phyloP scores from a whole-genome alignment of 2,888 invertebrate species.

The Limnephilus auricula region DNA sequence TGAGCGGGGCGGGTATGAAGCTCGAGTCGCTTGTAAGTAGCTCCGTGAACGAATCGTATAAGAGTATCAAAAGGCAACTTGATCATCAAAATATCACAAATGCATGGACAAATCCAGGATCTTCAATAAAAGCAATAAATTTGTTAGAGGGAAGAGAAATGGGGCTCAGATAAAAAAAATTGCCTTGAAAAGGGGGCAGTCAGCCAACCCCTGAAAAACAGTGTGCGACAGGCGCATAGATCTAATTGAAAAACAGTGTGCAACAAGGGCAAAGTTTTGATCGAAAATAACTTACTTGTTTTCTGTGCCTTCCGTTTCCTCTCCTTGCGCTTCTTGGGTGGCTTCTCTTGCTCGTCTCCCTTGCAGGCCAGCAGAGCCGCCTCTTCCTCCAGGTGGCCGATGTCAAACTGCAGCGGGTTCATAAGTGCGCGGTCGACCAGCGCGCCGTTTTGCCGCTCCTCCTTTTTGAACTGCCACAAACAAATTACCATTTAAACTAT shows the following conservation, averaged over 20 bases:
- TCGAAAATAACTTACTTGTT: neutral
- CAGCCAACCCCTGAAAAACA: too few species aligned
- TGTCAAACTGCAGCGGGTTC: conserved; percentile 84
- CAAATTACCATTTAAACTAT: neutral
- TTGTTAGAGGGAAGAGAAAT: too few species aligned
- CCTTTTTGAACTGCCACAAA: conserved; percentile 86
- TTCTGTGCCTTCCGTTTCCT: neutral
- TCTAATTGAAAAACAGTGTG: neutral
- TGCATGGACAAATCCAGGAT: neutral
- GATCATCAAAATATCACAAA: too few species aligned
- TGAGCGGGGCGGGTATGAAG: too few species aligned
- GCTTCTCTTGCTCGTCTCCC: conserved; percentile 67
- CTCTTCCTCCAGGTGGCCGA: conserved; percentile 79
- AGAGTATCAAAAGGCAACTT: too few species aligned
- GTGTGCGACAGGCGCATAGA: too few species aligned
- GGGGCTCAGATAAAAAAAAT: too few species aligned
- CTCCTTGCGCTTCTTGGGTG: neutral
- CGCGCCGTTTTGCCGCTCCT: conserved; percentile 86
- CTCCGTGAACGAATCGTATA: too few species aligned
- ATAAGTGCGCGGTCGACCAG: conserved; percentile 87
- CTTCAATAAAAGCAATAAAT: neutral
- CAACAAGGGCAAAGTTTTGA: neutral
- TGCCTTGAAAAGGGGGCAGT: too few species aligned
- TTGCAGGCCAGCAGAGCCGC: conserved; percentile 74
- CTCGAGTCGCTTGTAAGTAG: too few species aligned